phyloP scores from a whole-genome alignment of 2,113 vertebrate species.

The Sporophila hypoxantha region DNA sequence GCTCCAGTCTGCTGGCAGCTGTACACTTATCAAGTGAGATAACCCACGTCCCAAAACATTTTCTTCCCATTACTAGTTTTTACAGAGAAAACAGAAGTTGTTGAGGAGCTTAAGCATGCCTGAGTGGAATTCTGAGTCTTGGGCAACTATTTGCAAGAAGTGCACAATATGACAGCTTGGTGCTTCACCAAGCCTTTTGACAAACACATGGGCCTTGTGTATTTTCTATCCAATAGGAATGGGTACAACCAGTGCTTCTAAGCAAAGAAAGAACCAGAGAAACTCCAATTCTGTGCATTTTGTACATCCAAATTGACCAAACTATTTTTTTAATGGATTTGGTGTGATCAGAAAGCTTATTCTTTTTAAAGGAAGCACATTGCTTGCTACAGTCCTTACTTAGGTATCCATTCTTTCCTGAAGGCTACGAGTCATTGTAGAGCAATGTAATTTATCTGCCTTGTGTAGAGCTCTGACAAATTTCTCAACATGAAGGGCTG shows the following conservation, averaged over 20 bases:
- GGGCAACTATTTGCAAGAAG: background rate
- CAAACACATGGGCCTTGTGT: fast-evolving
- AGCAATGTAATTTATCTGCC: background rate
- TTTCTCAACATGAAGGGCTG: background rate
- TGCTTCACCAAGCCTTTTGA: background rate
- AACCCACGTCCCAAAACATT: background rate
- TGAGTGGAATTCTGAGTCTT: background rate
- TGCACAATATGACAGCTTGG: background rate
- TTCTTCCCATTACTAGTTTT: background rate
- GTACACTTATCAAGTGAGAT: background rate
- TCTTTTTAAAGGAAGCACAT: background rate
- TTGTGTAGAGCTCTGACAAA: background rate
- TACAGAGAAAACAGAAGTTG: background rate
- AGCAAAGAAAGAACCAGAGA: background rate
- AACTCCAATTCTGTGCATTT: background rate
- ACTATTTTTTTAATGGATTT: background rate
- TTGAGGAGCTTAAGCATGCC: background rate
- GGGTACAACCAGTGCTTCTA: background rate
- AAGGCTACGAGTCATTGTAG: background rate
- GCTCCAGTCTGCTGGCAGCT: background rate
- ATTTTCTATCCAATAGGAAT: background rate
- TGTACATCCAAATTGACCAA: background rate
- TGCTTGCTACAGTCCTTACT: background rate
- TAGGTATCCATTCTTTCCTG: background rate
- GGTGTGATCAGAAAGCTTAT: background rate